Evolutionary conservation across 2,797 vertebrate genomes (phyloP).

Genomic region (Rhinella marina): DNA sequence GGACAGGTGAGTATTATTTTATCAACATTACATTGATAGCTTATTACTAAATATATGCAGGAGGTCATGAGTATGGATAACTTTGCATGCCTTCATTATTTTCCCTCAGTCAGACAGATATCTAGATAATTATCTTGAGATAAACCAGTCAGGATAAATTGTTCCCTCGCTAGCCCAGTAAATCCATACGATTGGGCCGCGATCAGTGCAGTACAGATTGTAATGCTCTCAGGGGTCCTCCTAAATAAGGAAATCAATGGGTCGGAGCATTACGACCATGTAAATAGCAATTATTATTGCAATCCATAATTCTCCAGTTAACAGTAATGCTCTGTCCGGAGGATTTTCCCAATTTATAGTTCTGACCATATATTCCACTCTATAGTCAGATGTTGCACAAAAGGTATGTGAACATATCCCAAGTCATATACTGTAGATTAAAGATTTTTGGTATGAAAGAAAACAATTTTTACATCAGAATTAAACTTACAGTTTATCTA

Average conservation of each 20-base stretch:
- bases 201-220: not conserved
- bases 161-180: not conserved
- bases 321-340: not conserved
- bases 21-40: not conserved
- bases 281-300: not conserved
- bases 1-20: constrained; percentile 44
- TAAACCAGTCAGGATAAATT: not conserved
- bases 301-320: not conserved
- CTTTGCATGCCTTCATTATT: not conserved
- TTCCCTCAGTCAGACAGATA: not conserved
- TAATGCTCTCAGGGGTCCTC: not conserved
- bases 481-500: too few relatives aligned
- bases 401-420: not conserved
- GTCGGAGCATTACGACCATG: not conserved
- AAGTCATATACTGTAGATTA: not conserved
- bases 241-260: not conserved
- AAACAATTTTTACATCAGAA: too few relatives aligned
- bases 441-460: too few relatives aligned
- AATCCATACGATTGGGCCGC: not conserved
- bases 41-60: not conserved
- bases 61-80: not conserved
- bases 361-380: too few relatives aligned
- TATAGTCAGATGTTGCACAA: not conserved
- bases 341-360: too few relatives aligned
- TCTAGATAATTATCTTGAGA: not conserved